These are phyloP conservation scores for Eudemis profundana DNA, from an alignment of 2,888 invertebrate species.

Conservation along the genomic window DNA sequence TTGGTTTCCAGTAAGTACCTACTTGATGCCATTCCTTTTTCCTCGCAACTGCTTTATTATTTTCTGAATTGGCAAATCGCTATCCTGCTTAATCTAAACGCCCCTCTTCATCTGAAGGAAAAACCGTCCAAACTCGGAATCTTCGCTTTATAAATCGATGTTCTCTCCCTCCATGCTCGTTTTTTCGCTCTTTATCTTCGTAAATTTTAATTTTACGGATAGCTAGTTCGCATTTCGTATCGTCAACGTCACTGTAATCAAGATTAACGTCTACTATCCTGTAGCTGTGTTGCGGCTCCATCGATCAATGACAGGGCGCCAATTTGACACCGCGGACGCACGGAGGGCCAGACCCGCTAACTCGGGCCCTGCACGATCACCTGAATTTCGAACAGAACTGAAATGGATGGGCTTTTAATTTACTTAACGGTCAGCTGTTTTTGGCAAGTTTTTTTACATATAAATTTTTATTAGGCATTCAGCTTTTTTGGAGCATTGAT, in stretches of 20 bases:
- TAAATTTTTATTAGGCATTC: constrained; percentile 11
- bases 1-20: too few relatives aligned
- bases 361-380: constrained; percentile 24
- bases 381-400: constrained; percentile 24
- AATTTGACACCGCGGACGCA: constrained; percentile 61
- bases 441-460: constrained; percentile 14
- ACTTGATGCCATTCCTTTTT: too few relatives aligned
- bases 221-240: constrained; percentile 54
- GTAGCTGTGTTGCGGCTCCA: constrained; percentile 51
- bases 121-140: constrained; percentile 44
- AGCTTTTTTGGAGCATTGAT: constrained; percentile 15
- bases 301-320: constrained; percentile 69
- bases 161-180: constrained; percentile 48
- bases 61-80: constrained; percentile 5
- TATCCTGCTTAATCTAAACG: constrained; percentile 13
- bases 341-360: constrained; percentile 23
- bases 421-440: constrained; percentile 27
- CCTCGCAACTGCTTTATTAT: neutral
- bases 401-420: constrained; percentile 33
- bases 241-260: constrained; percentile 56
- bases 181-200: constrained; percentile 53
- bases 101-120: constrained; percentile 47
- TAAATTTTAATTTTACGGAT: constrained; percentile 68
- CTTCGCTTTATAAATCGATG: constrained; percentile 54
- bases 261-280: constrained; percentile 50